Base-by-base conservation (phyloP, 2,888 invertebrate species). In the Proisotoma minuta region DNA sequence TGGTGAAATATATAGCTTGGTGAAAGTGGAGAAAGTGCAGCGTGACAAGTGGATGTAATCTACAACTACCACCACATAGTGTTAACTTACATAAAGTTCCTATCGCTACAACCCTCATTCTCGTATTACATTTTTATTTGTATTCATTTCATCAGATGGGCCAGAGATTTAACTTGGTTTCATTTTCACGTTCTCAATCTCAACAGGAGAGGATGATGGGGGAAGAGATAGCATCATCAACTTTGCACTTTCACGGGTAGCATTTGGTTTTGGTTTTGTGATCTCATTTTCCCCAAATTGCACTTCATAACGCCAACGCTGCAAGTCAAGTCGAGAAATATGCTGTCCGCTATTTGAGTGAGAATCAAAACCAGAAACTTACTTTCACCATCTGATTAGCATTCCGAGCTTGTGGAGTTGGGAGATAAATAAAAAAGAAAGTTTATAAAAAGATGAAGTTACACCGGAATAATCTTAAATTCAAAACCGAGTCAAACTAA, bases 351-450 rank as follows among this genome's bases (percentile, higher is more conserved):
- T 34, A 34, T 34, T 34, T 34, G 8, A 34, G 8, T 34, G 34
- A 8, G 43, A 20, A 43, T 43, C 43, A 43, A 43, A 43, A 43
- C 43, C 18, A 48, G 24, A 47, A 51, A 52, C 39, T 40, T 24
- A 48, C 34, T 47, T 28, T 48, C 29, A 34, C 54, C 43, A 66
- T 63, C 66, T 60, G 54, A 66, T 66, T 66, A 66, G 58, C 43
- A 66, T 66, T 66, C 66, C 62, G 62, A n/a, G n/a, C n/a, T 62
- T 60, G 59, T 52, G 60, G 66, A 51, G 59, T 23, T 59, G 22
- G 22, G 60, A 60, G 60, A 66, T 66, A 66, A 66, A 66, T 63
- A 66, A 66, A 66, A 60, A 63, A 51, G 53, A 49, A 60, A 51
- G 50, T 63, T 39, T n/a, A 39, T 5, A 20, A 43, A 12, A 39